Conservation (phyloP, 2,888 invertebrate species). For the Girardia tigrina region DNA sequence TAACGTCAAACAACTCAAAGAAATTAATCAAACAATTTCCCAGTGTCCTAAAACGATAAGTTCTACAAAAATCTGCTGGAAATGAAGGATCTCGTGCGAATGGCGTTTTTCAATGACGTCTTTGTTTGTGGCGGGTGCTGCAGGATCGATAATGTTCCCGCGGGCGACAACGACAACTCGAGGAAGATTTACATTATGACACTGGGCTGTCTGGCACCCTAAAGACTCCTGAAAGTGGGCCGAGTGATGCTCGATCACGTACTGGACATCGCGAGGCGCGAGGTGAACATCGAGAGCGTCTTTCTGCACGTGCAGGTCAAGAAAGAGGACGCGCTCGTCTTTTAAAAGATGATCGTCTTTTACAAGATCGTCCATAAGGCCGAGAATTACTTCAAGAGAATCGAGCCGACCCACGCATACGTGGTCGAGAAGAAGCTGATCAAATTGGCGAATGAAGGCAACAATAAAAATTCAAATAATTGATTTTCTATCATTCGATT, state of each 20-base stretch:
- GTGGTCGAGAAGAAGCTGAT: conserved; percentile 85
- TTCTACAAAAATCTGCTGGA: conserved; percentile 97
- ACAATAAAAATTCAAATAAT: too few relatives aligned
- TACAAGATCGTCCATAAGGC: conserved; percentile 93
- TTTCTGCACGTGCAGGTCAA: conserved; percentile 76
- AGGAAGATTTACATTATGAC: conserved; percentile 91
- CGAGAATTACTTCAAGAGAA: conserved; percentile 93
- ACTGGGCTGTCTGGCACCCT: conserved; percentile 87
- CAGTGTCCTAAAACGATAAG: conserved; percentile 94
- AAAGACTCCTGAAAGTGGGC: conserved; percentile 79
- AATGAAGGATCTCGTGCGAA: conserved; percentile 85
- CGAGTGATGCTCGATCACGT: conserved; percentile 93
- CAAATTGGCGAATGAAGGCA: too few relatives aligned
- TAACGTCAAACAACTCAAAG: conserved; percentile 91
- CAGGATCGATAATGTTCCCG: conserved; percentile 61
- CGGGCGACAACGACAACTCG: too few relatives aligned
- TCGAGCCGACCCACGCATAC: conserved; percentile 93
- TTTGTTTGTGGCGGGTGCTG: conserved; percentile 98
- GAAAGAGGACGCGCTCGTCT: conserved; percentile 91
- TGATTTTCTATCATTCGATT: too few relatives aligned
- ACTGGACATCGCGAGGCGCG: conserved; percentile 68
- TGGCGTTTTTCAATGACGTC: conserved; percentile 94
- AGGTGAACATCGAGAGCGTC: conserved; percentile 26
- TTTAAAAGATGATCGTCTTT: conserved; percentile 96
- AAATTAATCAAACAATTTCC: conserved; percentile 83